Percentiles rank a stretch among this genome's conserved stretches.
These are phyloP conservation scores for Phrynocephalus versicolor DNA, from an alignment of 2,113 vertebrate genomes.

Conservation along the genomic window DNA sequence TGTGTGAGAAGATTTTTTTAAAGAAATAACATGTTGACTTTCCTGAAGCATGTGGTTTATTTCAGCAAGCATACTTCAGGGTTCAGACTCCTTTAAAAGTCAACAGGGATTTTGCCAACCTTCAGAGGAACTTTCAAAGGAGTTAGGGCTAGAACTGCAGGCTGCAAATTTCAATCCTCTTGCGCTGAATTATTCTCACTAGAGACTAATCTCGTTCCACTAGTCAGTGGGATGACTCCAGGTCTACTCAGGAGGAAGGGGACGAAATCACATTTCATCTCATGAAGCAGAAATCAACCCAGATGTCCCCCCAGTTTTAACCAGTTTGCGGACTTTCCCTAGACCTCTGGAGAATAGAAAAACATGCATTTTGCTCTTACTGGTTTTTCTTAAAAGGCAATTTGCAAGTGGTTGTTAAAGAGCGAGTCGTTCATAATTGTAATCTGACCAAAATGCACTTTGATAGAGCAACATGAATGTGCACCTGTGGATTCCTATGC, in stretches of 20 bases:
- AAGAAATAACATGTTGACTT: conserved; percentile 35
- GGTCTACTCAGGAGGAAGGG: background rate
- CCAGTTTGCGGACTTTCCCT: background rate
- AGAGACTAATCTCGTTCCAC: no score
- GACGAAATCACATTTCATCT: conserved; percentile 31
- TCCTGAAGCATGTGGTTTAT: conserved; percentile 59
- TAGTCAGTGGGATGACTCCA: background rate
- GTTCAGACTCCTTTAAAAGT: conserved; percentile 4
- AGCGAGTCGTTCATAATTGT: conserved; percentile 3
- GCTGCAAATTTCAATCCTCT: background rate
- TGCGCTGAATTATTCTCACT: background rate
- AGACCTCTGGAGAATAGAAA: background rate
- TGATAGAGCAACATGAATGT: conserved; percentile 1
- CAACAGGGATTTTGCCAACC: background rate
- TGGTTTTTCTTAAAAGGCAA: conserved; percentile 12
- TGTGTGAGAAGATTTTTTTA: conserved; percentile 33
- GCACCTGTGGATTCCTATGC: background rate
- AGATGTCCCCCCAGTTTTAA: background rate
- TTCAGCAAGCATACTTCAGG: conserved; percentile 52
- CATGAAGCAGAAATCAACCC: conserved; percentile 54
- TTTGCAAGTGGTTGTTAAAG: background rate
- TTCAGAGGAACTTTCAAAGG: background rate
- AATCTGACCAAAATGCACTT: conserved; percentile 20
- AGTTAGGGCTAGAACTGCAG: background rate
- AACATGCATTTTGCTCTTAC: background rate